Percentiles rank a stretch among this genome's conserved stretches.
These are phyloP conservation scores for Misgurnus anguillicaudatus DNA, from an alignment of 2,113 vertebrate genomes.

Conservation along the genomic window DNA sequence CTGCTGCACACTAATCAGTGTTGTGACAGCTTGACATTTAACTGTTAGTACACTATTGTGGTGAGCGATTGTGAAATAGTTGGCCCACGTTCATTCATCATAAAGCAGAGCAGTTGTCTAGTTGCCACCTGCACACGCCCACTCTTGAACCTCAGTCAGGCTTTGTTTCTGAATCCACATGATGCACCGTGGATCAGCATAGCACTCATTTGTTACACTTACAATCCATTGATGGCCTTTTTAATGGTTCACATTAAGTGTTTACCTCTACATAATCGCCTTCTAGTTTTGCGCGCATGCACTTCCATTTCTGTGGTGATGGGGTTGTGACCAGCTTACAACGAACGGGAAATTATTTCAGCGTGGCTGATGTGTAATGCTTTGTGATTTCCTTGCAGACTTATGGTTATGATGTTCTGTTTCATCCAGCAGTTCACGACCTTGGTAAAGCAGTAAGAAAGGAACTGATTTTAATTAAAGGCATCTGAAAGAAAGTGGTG, in stretches of 20 bases:
- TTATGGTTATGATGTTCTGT: not conserved
- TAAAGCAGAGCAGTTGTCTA: constrained; percentile 65
- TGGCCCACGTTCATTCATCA: constrained; percentile 63
- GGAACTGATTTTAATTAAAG: constrained; percentile 43
- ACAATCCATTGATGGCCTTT: constrained; percentile 26
- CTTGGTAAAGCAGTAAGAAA: constrained; percentile 24
- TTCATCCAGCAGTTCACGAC: constrained; percentile 33
- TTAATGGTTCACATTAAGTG: constrained; percentile 22
- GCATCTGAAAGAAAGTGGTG: constrained; percentile 40
- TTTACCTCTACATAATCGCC: constrained; percentile 3
- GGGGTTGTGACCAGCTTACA: not conserved
- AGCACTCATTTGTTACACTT: constrained; percentile 36
- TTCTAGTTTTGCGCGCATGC: not conserved
- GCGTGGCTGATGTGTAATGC: not conserved
- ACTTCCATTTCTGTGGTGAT: constrained; percentile 14
- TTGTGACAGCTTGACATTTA: constrained; percentile 77
- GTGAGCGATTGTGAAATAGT: constrained; percentile 63
- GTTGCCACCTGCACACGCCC: constrained; percentile 62
- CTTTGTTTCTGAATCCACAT: constrained; percentile 56
- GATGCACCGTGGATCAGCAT: constrained; percentile 43
- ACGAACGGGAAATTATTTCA: not conserved
- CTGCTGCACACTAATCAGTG: constrained; percentile 69
- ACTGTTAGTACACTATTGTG: constrained; percentile 61
- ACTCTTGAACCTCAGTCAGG: constrained; percentile 67
- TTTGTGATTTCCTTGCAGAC: not conserved